Percentiles rank a stretch among this genome's conserved stretches.
Conservation (phyloP, 2,888 invertebrate genomes). For the Mycalesis mineus region DNA sequence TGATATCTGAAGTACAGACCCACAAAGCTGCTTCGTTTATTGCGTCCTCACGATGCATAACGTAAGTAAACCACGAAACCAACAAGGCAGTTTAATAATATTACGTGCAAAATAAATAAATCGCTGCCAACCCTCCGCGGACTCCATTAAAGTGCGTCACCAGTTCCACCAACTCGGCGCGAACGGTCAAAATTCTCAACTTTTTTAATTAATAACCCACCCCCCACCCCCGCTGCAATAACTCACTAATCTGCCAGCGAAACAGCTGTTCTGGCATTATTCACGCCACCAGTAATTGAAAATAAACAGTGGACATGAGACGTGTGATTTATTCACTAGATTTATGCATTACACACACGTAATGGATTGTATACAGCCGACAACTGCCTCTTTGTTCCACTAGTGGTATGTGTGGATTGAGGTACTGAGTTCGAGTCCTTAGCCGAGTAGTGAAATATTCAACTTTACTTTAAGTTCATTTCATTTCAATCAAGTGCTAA, state of each 20-base stretch:
- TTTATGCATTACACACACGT: constrained; percentile 22
- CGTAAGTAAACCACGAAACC: too few species aligned
- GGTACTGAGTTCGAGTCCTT: too few species aligned
- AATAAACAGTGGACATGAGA: constrained; percentile 58
- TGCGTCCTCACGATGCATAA: too few species aligned
- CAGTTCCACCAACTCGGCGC: constrained; percentile 16
- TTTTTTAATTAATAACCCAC: constrained; percentile 43
- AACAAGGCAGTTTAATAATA: too few species aligned
- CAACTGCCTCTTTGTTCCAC: too few species aligned
- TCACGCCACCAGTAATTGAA: constrained; percentile 57
- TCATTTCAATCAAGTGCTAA: too few species aligned
- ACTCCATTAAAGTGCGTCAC: constrained; percentile 13
- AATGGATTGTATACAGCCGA: too few species aligned
- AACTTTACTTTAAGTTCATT: too few species aligned
- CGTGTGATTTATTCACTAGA: constrained; percentile 49
- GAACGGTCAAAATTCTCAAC: constrained; percentile 27
- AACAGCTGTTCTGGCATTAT: constrained; percentile 48
- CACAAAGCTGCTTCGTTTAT: too few species aligned
- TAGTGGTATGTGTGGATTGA: too few species aligned
- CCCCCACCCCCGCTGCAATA: constrained; percentile 38
- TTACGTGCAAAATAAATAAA: neutral
- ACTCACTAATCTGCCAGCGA: constrained; percentile 50
- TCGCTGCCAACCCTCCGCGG: neutral
- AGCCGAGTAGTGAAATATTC: too few species aligned
- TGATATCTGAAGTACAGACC: too few species aligned